These are phyloP conservation scores for Papilio demoleus DNA, from an alignment of 2,888 invertebrate species.

Conservation along the genomic window DNA sequence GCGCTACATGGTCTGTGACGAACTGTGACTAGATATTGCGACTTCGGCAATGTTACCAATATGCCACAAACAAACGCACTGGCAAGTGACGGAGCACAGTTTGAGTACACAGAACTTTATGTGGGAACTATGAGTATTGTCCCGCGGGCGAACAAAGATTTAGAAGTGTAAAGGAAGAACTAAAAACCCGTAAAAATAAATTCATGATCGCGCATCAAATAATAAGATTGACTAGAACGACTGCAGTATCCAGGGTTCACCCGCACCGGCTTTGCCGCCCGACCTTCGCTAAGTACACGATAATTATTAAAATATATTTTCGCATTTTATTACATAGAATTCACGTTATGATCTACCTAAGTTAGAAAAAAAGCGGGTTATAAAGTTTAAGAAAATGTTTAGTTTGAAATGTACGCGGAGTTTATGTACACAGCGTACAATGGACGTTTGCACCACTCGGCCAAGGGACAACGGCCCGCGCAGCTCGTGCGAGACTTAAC, in stretches of 20 bases:
- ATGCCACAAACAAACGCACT: constrained; percentile 32
- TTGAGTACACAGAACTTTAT: constrained; percentile 71
- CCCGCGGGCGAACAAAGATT: constrained; percentile 73
- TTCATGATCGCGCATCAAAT: constrained; percentile 42
- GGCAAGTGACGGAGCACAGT: constrained; percentile 58
- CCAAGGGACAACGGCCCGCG: constrained; percentile 59
- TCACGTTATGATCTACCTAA: constrained; percentile 83
- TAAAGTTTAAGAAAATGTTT: constrained; percentile 70
- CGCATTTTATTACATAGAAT: constrained; percentile 84
- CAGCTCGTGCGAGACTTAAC: constrained; percentile 44
- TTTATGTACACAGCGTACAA: constrained; percentile 82
- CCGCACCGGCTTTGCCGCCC: constrained; percentile 81
- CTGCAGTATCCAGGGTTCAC: constrained; percentile 64
- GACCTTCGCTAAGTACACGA: constrained; percentile 81
- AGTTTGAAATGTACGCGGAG: constrained; percentile 82
- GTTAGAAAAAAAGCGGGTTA: constrained; percentile 81
- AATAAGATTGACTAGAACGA: constrained; percentile 52
- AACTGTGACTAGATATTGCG: constrained; percentile 44
- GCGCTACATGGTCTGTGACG: constrained; percentile 2
- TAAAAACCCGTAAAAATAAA: constrained; percentile 41
- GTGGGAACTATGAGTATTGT: constrained; percentile 74
- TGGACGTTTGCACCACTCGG: constrained; percentile 79
- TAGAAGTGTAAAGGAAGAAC: constrained; percentile 45
- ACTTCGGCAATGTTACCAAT: constrained; percentile 37
- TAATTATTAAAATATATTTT: constrained; percentile 84